Conservation (phyloP, 1,140 invertebrate species). For the Nylanderia fulva region DNA sequence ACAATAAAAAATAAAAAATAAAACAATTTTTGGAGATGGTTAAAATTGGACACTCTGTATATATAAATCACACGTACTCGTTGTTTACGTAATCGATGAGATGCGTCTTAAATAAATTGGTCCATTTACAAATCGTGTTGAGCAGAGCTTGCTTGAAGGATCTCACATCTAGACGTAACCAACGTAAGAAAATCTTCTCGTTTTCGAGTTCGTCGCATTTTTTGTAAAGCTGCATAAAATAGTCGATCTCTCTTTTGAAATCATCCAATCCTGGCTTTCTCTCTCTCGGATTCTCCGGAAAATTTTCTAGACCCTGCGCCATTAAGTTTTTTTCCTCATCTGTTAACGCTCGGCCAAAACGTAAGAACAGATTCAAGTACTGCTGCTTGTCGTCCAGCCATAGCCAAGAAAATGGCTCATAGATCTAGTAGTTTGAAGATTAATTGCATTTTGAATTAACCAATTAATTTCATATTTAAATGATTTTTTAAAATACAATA, state of each 20-base stretch:
- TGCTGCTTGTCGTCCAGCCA: conserved; percentile 89
- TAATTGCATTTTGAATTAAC: background rate
- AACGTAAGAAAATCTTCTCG: conserved; percentile 88
- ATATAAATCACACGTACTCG: conserved; percentile 55
- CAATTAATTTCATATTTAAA: background rate
- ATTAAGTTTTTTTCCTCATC: conserved; percentile 86
- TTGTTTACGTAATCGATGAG: conserved; percentile 90
- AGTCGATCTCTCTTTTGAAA: conserved; percentile 88
- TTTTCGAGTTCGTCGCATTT: conserved; percentile 85
- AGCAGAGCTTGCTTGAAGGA: conserved; percentile 92
- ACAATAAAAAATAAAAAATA: too few relatives aligned
- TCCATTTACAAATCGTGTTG: conserved; percentile 92
- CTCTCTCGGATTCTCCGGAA: conserved; percentile 80
- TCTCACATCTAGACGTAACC: conserved; percentile 90
- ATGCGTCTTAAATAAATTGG: conserved; percentile 92
- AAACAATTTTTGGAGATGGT: too few relatives aligned
- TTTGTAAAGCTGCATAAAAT: conserved; percentile 88
- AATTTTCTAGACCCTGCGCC: conserved; percentile 82
- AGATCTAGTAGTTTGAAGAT: conserved; percentile 68
- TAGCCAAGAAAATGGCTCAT: conserved; percentile 86
- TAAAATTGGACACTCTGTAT: too few relatives aligned
- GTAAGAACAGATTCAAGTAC: conserved; percentile 89
- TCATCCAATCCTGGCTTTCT: conserved; percentile 86
- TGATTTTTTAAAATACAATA: background rate
- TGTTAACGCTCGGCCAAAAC: conserved; percentile 88